Conservation (phyloP, 2,113 vertebrate genomes). For the Hydrochoerus hydrochaeris region DNA sequence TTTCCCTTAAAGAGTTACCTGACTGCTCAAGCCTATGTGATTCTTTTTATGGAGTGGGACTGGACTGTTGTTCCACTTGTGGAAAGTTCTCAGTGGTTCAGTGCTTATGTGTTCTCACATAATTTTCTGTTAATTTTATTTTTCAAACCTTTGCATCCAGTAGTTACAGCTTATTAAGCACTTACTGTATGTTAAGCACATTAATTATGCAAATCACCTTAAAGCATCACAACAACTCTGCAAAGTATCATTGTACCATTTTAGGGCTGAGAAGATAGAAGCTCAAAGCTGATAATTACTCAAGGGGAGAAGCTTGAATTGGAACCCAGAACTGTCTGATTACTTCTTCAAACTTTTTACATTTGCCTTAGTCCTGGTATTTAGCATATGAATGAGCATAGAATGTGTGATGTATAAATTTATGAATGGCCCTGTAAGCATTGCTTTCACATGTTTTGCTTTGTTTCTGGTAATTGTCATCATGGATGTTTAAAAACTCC, state of each 20-base stretch:
- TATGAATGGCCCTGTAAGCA: background rate
- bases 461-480: conserved; percentile 15
- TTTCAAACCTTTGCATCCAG: background rate
- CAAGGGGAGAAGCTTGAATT: background rate
- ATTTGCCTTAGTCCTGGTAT: background rate
- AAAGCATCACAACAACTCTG: background rate
- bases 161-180: background rate
- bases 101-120: background rate
- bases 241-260: background rate
- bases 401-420: conserved; percentile 20
- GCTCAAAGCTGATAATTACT: background rate
- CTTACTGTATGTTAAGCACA: background rate
- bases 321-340: background rate
- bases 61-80: background rate
- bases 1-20: background rate
- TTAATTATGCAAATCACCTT: background rate
- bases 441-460: conserved; percentile 4
- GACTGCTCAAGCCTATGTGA: background rate
- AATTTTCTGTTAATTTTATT: background rate
- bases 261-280: background rate
- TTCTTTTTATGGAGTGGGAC: background rate
- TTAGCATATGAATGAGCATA: background rate
- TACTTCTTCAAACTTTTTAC: background rate
- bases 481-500: background rate
- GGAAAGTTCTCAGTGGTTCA: background rate